These are phyloP conservation scores for Oryzias melastigma DNA, from an alignment of 2,113 vertebrate species.

Conservation along the genomic window DNA sequence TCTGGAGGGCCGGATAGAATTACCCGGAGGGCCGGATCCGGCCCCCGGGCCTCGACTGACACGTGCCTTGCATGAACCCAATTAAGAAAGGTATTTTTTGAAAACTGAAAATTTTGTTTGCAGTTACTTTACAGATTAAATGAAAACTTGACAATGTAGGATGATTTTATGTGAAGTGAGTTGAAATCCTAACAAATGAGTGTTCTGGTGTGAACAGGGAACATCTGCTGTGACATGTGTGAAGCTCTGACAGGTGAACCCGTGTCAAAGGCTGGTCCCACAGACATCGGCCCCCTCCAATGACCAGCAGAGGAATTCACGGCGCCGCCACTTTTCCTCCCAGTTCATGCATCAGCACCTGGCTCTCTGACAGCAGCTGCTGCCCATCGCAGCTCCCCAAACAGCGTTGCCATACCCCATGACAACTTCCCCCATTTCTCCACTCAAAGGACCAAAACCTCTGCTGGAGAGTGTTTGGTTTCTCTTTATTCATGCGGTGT, in stretches of 20 bases:
- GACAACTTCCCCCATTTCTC: conserved; percentile 58
- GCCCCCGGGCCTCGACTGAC: too few relatives aligned
- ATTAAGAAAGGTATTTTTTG: too few relatives aligned
- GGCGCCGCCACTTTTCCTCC: conserved; percentile 33
- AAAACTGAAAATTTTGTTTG: too few relatives aligned
- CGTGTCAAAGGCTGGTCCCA: conserved; percentile 19
- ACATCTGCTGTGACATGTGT: conserved; percentile 1
- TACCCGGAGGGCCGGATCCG: too few relatives aligned
- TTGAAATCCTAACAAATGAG: conserved; percentile 5
- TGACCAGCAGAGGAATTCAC: conserved; percentile 25
- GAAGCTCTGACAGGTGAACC: conserved; percentile 51
- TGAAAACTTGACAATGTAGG: too few relatives aligned
- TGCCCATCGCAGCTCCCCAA: conserved; percentile 57
- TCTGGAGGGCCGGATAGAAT: too few relatives aligned
- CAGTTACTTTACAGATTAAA: too few relatives aligned
- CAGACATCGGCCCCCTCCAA: conserved; percentile 28
- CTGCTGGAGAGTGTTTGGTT: conserved; percentile 57
- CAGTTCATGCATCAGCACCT: conserved; percentile 74
- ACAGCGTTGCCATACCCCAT: conserved; percentile 52
- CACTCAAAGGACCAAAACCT: conserved; percentile 60
- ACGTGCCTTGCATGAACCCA: too few relatives aligned
- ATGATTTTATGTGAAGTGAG: background rate
- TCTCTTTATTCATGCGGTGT: conserved; percentile 70
- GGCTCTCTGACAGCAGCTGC: conserved; percentile 68
- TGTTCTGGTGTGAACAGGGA: conserved; percentile 9